phyloP scores from a whole-genome alignment of 2,113 vertebrate genomes.

The Bombycilla garrulus region DNA sequence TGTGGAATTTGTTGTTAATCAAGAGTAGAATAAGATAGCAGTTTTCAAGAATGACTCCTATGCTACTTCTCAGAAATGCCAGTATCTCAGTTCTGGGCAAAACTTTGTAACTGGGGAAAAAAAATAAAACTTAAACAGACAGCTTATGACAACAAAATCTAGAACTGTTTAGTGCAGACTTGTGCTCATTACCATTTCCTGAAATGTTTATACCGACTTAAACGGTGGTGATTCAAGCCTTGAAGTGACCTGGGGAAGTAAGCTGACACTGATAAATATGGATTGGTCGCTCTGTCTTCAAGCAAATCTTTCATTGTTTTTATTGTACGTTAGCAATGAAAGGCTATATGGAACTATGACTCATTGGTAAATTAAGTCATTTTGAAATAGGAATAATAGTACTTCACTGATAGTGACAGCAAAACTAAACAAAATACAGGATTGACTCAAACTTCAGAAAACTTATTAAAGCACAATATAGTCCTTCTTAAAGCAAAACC shows the following conservation, averaged over 20 bases:
- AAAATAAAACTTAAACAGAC: rapidly evolving
- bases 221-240: background rate
- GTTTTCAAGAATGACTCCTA: background rate
- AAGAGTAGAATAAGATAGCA: rapidly evolving
- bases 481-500: background rate
- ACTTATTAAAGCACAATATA: background rate
- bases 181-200: background rate
- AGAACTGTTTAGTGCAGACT: background rate
- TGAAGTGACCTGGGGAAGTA: background rate
- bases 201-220: background rate
- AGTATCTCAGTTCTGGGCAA: background rate
- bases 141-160: background rate
- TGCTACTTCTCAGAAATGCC: background rate
- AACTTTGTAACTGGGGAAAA: background rate
- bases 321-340: background rate
- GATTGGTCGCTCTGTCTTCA: background rate
- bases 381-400: background rate
- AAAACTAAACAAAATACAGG: background rate
- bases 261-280: background rate
- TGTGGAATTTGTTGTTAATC: background rate
- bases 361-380: background rate
- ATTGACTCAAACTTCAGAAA: background rate
- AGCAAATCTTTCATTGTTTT: background rate
- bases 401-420: background rate
- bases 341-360: background rate